These are phyloP conservation scores for Megalurothrips usitatus DNA, from an alignment of 2,888 invertebrate species.

Conservation along the genomic window DNA sequence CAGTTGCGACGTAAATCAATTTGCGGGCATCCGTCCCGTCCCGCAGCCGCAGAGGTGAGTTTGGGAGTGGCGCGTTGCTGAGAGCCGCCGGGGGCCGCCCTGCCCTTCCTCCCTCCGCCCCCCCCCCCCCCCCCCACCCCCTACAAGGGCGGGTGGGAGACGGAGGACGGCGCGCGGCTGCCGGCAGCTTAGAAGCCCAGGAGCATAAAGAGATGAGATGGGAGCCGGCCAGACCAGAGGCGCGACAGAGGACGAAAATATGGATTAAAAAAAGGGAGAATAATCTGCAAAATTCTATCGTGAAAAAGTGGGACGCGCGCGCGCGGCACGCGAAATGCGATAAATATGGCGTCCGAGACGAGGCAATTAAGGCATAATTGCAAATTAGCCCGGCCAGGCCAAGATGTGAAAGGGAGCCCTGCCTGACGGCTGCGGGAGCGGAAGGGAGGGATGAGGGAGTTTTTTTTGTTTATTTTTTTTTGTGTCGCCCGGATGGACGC, in stretches of 20 bases:
- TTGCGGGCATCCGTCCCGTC: neutral
- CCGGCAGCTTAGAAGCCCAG: too few species aligned
- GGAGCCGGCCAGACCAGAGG: too few species aligned
- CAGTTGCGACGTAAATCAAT: neutral
- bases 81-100: neutral
- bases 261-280: neutral
- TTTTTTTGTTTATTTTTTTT: too few species aligned
- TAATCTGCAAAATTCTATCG: neutral
- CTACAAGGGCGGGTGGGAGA: too few species aligned
- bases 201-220: too few species aligned
- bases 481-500: too few species aligned
- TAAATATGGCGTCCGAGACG: neutral
- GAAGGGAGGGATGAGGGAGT: neutral
- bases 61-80: too few species aligned
- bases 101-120: too few species aligned
- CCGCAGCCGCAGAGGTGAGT: neutral
- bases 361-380: slow-evolving; percentile 1
- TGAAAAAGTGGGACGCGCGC: neutral
- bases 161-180: too few species aligned
- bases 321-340: neutral
- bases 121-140: too few species aligned
- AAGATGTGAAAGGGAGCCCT: neutral
- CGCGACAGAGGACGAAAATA: too few species aligned
- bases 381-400: neutral
- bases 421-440: neutral